Conservation (phyloP, 2,113 vertebrate species). For the Petroica traversi region DNA sequence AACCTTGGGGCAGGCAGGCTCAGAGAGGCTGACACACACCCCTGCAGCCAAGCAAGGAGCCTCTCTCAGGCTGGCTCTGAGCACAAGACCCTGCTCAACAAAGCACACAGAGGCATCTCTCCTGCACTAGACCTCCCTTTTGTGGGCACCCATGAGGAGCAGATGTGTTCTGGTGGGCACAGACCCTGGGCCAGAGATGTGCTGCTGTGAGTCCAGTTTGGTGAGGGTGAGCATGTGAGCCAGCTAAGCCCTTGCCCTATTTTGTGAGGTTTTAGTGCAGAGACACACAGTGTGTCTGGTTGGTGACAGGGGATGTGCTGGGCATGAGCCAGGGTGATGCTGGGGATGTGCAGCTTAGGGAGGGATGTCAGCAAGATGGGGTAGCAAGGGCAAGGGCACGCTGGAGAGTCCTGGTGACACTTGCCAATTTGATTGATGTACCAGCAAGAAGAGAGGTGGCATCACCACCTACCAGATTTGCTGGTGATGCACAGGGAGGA, state of each 20-base stretch:
- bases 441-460: background rate
- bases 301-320: background rate
- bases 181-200: background rate
- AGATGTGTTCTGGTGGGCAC: background rate
- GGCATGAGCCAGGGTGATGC: background rate
- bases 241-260: background rate
- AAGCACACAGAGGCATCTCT: background rate
- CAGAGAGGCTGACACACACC: rapidly evolving
- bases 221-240: rapidly evolving
- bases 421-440: background rate
- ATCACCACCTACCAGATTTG: background rate
- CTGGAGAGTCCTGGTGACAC: background rate
- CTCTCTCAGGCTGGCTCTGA: background rate
- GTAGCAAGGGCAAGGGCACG: background rate
- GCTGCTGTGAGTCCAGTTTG: background rate
- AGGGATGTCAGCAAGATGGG: background rate
- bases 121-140: background rate
- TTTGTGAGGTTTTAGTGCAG: background rate
- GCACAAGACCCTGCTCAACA: background rate
- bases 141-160: background rate
- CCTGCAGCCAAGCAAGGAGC: background rate
- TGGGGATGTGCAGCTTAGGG: background rate
- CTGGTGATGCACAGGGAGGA: background rate
- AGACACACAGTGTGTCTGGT: background rate
- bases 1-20: background rate